Evolutionary conservation across 2,888 invertebrate genomes (phyloP).

Genomic region (Cheilosia vulpina): DNA sequence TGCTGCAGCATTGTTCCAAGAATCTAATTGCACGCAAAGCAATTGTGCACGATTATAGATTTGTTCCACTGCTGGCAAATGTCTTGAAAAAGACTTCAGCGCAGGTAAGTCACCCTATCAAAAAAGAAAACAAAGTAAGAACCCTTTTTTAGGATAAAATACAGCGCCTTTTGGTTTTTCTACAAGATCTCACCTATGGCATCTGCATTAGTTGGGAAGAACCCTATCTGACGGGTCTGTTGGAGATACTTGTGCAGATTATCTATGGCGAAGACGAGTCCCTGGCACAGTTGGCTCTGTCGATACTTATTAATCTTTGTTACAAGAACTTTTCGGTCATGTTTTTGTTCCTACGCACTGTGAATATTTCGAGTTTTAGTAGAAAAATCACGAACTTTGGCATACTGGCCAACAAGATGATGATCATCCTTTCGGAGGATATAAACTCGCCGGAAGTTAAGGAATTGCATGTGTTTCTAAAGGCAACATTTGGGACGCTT

Average conservation of each 20-base stretch:
- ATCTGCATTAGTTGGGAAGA: constrained; percentile 92
- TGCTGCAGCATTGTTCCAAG: constrained; percentile 81
- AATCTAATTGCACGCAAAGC: constrained; percentile 80
- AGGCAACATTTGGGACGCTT: constrained; percentile 80
- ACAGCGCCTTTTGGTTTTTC: constrained; percentile 78
- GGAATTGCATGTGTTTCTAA: constrained; percentile 80
- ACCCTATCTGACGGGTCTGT: constrained; percentile 88
- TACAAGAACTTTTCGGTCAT: constrained; percentile 91
- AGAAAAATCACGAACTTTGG: constrained; percentile 80
- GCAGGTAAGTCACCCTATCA: constrained; percentile 51
- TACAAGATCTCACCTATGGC: constrained; percentile 90
- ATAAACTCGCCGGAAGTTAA: constrained; percentile 79
- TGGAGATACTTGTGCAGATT: constrained; percentile 88
- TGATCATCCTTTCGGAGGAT: constrained; percentile 82
- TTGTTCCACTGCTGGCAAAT: constrained; percentile 80
- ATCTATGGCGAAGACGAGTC: constrained; percentile 84
- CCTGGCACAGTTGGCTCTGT: constrained; percentile 85
- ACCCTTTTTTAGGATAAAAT: constrained; percentile 77
- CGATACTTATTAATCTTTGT: constrained; percentile 91
- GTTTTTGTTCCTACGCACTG: constrained; percentile 88
- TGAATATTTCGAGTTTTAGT: constrained; percentile 84
- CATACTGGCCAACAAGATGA: constrained; percentile 81
- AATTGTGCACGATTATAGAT: constrained; percentile 80
- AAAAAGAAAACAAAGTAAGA: no score
- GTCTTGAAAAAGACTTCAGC: constrained; percentile 78